Percentiles rank a stretch among this genome's conserved stretches.
phyloP scores from a whole-genome alignment of 2,888 invertebrate genomes.

The Perithous albicinctus region DNA sequence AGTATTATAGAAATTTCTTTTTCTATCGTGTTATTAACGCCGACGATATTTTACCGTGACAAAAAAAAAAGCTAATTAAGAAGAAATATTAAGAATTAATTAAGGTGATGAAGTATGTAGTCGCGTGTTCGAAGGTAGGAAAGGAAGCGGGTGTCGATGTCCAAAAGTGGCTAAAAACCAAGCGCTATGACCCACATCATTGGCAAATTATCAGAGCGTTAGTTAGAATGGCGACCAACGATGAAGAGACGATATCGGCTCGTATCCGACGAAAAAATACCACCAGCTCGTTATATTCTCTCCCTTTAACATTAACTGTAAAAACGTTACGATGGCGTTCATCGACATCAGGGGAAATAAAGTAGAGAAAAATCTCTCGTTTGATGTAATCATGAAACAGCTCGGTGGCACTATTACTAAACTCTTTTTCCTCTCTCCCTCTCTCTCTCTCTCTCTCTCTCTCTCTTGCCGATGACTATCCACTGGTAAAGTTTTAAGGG shows the following conservation, averaged over 20 bases:
- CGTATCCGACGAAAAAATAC: constrained; percentile 1
- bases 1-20: too few species aligned
- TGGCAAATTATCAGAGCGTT: constrained; percentile 40
- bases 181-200: constrained; percentile 54
- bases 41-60: not conserved
- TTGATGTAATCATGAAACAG: constrained; percentile 55
- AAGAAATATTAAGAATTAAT: constrained; percentile 72
- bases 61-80: constrained; percentile 59
- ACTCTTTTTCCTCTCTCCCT: constrained; percentile 29
- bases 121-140: not conserved
- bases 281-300: constrained; percentile 14
- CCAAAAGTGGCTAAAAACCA: constrained; percentile 28
- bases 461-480: constrained; percentile 31
- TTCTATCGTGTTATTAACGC: not conserved
- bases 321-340: constrained; percentile 9
- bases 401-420: constrained; percentile 39
- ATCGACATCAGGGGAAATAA: constrained; percentile 24
- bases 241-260: constrained; percentile 8
- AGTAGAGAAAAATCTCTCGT: constrained; percentile 38
- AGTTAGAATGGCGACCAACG: constrained; percentile 9
- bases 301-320: constrained; percentile 18
- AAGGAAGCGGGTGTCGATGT: not conserved
- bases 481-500: constrained; percentile 55
- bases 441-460: constrained; percentile 10
- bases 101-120: constrained; percentile 46